These are phyloP conservation scores for Petromus typicus DNA, from an alignment of 2,113 vertebrate species.

Conservation along the genomic window DNA sequence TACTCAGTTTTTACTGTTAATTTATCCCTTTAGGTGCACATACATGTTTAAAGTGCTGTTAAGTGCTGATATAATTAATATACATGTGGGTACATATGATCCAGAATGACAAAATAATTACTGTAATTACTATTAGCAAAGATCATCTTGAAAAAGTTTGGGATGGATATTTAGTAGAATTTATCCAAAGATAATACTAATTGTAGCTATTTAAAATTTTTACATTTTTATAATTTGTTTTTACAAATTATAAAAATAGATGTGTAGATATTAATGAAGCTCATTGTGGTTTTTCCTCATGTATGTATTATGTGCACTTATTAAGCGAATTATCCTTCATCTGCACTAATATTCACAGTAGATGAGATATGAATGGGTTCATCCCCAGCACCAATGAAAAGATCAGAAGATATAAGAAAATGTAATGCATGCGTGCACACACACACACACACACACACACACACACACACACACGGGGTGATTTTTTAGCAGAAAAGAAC, in stretches of 20 bases:
- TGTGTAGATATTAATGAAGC: neutral
- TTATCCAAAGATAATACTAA: neutral
- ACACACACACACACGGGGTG: neutral
- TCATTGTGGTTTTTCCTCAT: neutral
- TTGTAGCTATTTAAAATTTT: neutral
- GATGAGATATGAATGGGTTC: neutral
- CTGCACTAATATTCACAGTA: neutral
- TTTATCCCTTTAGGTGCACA: neutral
- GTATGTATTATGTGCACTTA: neutral
- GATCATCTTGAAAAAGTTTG: conserved; percentile 3
- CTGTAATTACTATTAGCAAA: conserved; percentile 13
- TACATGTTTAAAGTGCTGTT: conserved; percentile 11
- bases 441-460: neutral
- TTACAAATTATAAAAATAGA: neutral
- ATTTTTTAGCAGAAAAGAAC: neutral
- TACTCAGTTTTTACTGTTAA: conserved; percentile 55
- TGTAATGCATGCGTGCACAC: neutral
- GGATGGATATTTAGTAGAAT: neutral
- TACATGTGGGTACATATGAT: neutral
- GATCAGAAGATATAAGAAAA: neutral
- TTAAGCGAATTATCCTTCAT: neutral
- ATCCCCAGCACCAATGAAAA: neutral
- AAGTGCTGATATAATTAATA: neutral
- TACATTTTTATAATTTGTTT: neutral
- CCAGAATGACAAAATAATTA: conserved; percentile 44